These are phyloP conservation scores for Drosophila navojoa DNA, from an alignment of 1,140 invertebrate genomes.

Conservation along the genomic window DNA sequence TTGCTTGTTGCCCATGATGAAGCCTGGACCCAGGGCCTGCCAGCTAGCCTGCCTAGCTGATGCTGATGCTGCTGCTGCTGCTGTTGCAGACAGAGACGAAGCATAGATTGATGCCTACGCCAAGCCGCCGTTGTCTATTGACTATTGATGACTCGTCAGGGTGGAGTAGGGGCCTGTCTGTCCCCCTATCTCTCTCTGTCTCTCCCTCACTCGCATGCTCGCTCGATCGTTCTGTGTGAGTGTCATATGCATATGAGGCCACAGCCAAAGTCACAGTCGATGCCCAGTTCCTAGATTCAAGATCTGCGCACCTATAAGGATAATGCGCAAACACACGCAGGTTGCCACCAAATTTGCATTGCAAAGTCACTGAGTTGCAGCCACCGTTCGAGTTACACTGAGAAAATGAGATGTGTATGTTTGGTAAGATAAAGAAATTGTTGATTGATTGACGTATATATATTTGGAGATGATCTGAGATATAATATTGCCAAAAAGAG, in stretches of 20 bases:
- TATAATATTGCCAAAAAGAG: too few species aligned
- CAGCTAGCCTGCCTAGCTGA: not conserved
- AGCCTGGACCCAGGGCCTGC: constrained; percentile 12
- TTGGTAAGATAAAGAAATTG: not conserved
- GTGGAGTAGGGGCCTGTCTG: constrained; percentile 1
- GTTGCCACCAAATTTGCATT: constrained; percentile 73
- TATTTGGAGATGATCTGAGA: too few species aligned
- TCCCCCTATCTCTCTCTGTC: constrained; percentile 1
- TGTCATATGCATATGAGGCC: constrained; percentile 76
- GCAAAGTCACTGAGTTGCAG: constrained; percentile 45
- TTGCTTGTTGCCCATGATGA: constrained; percentile 49
- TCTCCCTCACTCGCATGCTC: not conserved
- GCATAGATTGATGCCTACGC: constrained; percentile 69
- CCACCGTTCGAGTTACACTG: constrained; percentile 12
- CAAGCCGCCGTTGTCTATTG: constrained; percentile 60
- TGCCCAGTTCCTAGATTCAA: constrained; percentile 24
- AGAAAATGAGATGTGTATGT: not conserved
- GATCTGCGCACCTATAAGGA: constrained; percentile 64
- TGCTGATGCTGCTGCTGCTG: constrained; percentile 3
- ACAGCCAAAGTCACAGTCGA: constrained; percentile 5
- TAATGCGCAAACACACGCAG: constrained; percentile 70
- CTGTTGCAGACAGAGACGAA: constrained; percentile 4
- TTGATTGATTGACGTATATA: too few species aligned
- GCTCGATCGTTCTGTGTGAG: constrained; percentile 34
- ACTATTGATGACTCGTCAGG: constrained; percentile 69